A percentile compares a stretch with the other conserved stretches of the same genome.
These are phyloP conservation scores for Macrosteles quadrilineatus DNA, from an alignment of 1,140 invertebrate genomes.

Conservation along the genomic window DNA sequence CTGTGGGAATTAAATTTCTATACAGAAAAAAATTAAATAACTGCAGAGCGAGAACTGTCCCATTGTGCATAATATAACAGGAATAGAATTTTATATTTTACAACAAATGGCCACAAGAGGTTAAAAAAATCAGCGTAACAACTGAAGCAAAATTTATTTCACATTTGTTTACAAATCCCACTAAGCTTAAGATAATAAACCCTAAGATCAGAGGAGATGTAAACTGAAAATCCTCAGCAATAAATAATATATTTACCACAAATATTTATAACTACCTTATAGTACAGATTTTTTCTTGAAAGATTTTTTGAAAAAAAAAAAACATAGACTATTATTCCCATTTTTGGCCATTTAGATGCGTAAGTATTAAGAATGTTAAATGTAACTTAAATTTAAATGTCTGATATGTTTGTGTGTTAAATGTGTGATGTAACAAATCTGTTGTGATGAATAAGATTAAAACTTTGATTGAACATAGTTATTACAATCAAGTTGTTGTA, in stretches of 20 bases:
- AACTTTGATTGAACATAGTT: no score
- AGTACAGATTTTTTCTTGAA: not conserved
- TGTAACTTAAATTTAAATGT: not conserved
- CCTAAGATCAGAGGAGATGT: slow-evolving; percentile 15
- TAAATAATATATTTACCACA: slow-evolving; percentile 1
- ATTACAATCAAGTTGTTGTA: no score
- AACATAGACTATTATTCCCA: not conserved
- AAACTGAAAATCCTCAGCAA: not conserved
- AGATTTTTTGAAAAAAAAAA: not conserved
- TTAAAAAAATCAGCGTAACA: no score
- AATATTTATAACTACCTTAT: not conserved
- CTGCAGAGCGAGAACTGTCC: no score
- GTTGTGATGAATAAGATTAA: no score
- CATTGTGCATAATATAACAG: no score
- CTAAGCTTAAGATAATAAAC: slow-evolving; percentile 32
- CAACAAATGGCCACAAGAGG: no score
- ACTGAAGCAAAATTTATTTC: not conserved
- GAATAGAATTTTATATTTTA: no score
- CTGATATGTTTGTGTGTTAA: no score
- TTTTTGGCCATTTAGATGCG: not conserved
- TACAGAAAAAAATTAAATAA: no score
- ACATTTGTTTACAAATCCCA: slow-evolving; percentile 31
- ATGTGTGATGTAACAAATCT: no score
- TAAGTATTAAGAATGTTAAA: not conserved
- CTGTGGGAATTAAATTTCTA: no score